Conservation (phyloP, 2,797 vertebrate genomes). For the Limosa lapponica region DNA sequence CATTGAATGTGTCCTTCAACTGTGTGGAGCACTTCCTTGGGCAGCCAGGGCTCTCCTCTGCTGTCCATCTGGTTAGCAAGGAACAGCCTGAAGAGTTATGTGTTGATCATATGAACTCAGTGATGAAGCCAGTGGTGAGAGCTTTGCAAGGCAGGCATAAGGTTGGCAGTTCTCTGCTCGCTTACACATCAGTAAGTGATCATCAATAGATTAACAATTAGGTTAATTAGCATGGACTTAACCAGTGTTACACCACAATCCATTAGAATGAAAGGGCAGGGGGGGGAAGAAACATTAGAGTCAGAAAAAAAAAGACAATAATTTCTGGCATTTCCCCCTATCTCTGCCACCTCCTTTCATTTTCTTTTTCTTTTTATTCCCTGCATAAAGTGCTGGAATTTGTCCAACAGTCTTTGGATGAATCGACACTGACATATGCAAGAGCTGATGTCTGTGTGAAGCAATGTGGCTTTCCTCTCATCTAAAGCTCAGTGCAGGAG, state of each 20-base stretch:
- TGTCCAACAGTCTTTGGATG: not conserved
- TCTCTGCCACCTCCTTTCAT: not conserved
- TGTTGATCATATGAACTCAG: not conserved
- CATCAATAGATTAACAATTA: not conserved
- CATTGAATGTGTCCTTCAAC: rapidly evolving
- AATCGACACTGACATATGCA: not conserved
- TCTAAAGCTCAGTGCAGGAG: not conserved
- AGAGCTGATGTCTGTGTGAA: not conserved
- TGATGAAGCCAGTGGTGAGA: not conserved
- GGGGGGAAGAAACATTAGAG: rapidly evolving
- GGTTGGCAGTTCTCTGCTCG: not conserved
- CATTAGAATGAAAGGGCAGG: not conserved
- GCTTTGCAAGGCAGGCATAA: not conserved
- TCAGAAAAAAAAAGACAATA: not conserved
- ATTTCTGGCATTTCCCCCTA: not conserved
- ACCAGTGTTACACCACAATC: not conserved
- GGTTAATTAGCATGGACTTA: not conserved
- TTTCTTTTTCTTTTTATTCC: rapidly evolving
- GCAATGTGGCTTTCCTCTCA: not conserved
- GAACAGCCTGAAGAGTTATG: not conserved
- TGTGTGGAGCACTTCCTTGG: not conserved
- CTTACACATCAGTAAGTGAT: not conserved
- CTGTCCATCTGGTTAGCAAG: not conserved
- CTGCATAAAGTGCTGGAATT: not conserved
- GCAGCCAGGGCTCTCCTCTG: not conserved